Conservation (phyloP, 2,888 invertebrate species). For the Oscheius sp. region DNA sequence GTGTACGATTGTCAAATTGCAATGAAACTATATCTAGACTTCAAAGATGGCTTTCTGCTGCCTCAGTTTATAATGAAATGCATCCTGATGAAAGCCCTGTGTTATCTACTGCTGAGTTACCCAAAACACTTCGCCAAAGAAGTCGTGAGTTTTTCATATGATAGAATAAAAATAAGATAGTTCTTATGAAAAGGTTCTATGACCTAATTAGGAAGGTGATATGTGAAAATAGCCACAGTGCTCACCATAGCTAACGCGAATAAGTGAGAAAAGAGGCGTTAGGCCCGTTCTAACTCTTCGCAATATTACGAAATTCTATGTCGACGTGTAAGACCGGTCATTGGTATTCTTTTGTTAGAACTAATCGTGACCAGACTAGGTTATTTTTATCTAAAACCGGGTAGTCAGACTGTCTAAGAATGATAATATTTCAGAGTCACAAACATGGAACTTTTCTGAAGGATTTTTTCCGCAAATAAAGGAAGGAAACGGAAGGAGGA, state of each 20-base stretch:
- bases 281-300: too few species aligned
- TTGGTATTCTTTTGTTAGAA: too few species aligned
- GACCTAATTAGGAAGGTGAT: too few species aligned
- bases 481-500: neutral
- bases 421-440: slow-evolving; percentile 12
- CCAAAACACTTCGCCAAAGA: slow-evolving; percentile 12
- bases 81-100: neutral
- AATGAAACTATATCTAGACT: neutral
- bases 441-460: neutral
- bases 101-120: neutral
- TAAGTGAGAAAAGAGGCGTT: too few species aligned
- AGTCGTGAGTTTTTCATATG: slow-evolving; percentile 14
- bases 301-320: neutral
- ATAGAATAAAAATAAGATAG: neutral
- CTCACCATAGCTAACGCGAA: too few species aligned
- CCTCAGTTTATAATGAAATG: slow-evolving; percentile 25
- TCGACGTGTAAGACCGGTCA: neutral
- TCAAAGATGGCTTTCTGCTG: slow-evolving; percentile 19
- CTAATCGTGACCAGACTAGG: too few species aligned
- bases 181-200: neutral
- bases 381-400: neutral
- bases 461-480: neutral
- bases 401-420: too few species aligned
- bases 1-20: too few species aligned
- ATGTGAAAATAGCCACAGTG: too few species aligned